Conservation (phyloP, 1,140 invertebrate genomes). For the Campoletis sonorensis region DNA sequence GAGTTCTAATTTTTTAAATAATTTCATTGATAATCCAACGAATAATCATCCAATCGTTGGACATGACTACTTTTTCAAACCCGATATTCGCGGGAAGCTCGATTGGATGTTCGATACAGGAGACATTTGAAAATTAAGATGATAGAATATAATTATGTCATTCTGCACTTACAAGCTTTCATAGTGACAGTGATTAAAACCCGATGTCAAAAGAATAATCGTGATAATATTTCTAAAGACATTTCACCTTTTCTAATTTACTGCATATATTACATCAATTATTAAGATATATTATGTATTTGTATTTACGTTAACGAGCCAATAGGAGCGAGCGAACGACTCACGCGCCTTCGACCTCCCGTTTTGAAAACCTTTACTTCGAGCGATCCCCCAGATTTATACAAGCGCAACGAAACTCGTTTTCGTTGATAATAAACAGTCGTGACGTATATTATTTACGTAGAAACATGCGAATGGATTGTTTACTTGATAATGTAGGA, state of each 20-base stretch:
- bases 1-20: background rate
- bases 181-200: no score
- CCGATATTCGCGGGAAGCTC: no score
- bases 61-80: no score
- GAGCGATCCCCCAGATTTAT: background rate
- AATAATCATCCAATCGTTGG: background rate
- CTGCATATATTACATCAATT: background rate
- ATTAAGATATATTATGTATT: background rate
- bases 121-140: no score
- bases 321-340: background rate
- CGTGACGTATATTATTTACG: background rate
- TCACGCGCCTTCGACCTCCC: background rate
- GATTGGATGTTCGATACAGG: background rate
- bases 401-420: background rate
- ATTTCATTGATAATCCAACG: background rate
- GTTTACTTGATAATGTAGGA: background rate
- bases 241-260: no score
- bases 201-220: no score
- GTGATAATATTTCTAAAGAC: no score
- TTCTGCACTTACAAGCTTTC: no score
- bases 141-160: no score
- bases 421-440: background rate
- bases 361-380: background rate
- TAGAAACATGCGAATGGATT: background rate
- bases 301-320: background rate